Percentiles rank a stretch among this genome's conserved stretches.
These are phyloP conservation scores for Hydraecia micacea DNA, from an alignment of 2,888 invertebrate genomes.

Conservation along the genomic window DNA sequence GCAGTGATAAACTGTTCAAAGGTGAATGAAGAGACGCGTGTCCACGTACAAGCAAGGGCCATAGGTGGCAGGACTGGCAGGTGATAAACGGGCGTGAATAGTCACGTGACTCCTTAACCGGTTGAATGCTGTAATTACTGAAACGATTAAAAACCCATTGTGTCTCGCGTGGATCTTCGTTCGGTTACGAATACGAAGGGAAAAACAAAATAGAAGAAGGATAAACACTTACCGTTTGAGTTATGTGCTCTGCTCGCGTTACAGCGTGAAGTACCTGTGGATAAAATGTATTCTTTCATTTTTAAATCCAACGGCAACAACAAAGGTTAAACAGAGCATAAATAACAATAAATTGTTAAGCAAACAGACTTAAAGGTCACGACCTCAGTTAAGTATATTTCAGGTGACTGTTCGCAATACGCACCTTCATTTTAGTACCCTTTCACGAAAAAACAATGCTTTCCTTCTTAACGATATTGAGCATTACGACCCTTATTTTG, in stretches of 20 bases:
- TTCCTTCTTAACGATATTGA: constrained; percentile 24
- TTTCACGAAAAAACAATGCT: constrained; percentile 23
- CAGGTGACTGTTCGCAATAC: background rate
- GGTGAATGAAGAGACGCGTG: background rate
- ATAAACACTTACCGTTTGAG: background rate
- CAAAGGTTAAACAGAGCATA: background rate
- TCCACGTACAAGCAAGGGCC: too few species aligned
- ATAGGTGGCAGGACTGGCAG: background rate
- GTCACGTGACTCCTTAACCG: too few species aligned
- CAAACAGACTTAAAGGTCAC: constrained; percentile 4
- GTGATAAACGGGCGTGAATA: background rate
- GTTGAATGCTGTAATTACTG: too few species aligned
- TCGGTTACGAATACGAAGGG: too few species aligned
- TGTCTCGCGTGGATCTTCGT: too few species aligned
- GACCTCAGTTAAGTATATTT: constrained; percentile 8
- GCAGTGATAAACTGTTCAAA: background rate
- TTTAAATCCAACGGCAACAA: background rate
- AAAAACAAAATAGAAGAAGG: background rate
- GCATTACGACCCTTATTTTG: constrained; percentile 29
- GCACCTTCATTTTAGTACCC: constrained; percentile 5
- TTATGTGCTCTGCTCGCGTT: background rate
- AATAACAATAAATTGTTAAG: background rate
- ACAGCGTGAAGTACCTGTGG: constrained; percentile 11
- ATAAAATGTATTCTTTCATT: background rate
- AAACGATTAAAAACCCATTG: too few species aligned